Evolutionary conservation across 2,113 vertebrate genomes (phyloP).

Genomic region (Perognathus longimembris): DNA sequence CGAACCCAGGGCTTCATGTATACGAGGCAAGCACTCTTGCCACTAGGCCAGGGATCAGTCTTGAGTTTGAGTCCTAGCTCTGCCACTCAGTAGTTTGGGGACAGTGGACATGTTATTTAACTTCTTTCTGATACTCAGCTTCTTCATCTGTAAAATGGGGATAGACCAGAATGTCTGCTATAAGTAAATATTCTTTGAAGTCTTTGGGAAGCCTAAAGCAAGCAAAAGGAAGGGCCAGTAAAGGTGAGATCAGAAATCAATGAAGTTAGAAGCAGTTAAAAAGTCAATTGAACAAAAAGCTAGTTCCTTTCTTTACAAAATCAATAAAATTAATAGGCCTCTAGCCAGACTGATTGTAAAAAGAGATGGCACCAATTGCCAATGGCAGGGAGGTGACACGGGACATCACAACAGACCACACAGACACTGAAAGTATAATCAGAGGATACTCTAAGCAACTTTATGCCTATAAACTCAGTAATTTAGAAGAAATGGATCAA

Average conservation of each 20-base stretch:
- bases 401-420: not conserved
- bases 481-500: not conserved
- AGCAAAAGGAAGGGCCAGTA: slow-evolving; percentile 1
- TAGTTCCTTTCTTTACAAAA: not conserved
- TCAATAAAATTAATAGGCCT: not conserved
- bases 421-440: not conserved
- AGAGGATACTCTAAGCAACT: not conserved
- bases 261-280: not conserved
- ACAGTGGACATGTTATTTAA: not conserved
- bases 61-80: not conserved
- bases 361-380: not conserved
- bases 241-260: slow-evolving; percentile 31
- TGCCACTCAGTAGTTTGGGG: not conserved
- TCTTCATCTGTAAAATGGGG: not conserved
- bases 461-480: not conserved
- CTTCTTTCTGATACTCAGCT: not conserved
- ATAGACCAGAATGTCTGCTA: not conserved
- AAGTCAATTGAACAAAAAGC: not conserved
- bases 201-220: not conserved
- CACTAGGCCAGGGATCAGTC: too few relatives aligned
- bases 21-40: too few relatives aligned
- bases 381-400: not conserved
- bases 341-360: not conserved
- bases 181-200: not conserved
- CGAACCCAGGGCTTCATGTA: too few relatives aligned